phyloP scores from a whole-genome alignment of 37 sponge, comb jelly and placozoan species.

The Halisarca cf. caerulea region DNA sequence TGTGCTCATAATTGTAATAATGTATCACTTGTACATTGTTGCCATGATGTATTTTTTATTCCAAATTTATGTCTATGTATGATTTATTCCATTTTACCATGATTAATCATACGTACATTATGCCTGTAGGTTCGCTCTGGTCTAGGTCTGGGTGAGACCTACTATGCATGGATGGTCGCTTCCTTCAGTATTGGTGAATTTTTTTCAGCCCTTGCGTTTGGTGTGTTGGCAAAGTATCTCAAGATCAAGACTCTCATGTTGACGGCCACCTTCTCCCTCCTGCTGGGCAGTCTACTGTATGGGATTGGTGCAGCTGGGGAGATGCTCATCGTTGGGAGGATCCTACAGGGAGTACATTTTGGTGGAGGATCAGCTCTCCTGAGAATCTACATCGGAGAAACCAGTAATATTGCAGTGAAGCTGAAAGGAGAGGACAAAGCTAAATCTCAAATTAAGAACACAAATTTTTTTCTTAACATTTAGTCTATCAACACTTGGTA shows the following conservation, averaged over 20 bases:
- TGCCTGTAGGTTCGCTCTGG: constrained; percentile 33
- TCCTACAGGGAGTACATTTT: constrained; percentile 24
- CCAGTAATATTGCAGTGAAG: constrained; percentile 28
- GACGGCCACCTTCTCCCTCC: neutral
- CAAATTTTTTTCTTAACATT: constrained; percentile 35
- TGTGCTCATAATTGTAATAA: too few relatives aligned
- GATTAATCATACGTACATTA: too few relatives aligned
- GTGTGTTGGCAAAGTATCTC: neutral
- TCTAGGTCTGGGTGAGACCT: constrained; percentile 42
- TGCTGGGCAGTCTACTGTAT: constrained; percentile 27
- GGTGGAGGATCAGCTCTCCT: constrained; percentile 15
- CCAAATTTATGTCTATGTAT: too few relatives aligned
- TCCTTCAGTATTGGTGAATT: constrained; percentile 44
- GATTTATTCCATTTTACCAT: too few relatives aligned
- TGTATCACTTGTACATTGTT: too few relatives aligned
- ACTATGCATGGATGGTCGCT: constrained; percentile 34
- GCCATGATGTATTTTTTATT: too few relatives aligned
- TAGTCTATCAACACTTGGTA: neutral
- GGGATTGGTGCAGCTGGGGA: constrained; percentile 28
- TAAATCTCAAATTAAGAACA: constrained; percentile 53
- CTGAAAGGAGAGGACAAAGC: constrained; percentile 11
- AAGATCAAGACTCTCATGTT: constrained; percentile 27
- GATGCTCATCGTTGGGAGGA: constrained; percentile 52
- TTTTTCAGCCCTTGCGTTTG: constrained; percentile 15
- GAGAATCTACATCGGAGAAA: constrained; percentile 46